A percentile compares a stretch with the other conserved stretches of the same genome.
These are phyloP conservation scores for Austrolebias charrua DNA, from an alignment of 2,797 vertebrate genomes.

Conservation along the genomic window DNA sequence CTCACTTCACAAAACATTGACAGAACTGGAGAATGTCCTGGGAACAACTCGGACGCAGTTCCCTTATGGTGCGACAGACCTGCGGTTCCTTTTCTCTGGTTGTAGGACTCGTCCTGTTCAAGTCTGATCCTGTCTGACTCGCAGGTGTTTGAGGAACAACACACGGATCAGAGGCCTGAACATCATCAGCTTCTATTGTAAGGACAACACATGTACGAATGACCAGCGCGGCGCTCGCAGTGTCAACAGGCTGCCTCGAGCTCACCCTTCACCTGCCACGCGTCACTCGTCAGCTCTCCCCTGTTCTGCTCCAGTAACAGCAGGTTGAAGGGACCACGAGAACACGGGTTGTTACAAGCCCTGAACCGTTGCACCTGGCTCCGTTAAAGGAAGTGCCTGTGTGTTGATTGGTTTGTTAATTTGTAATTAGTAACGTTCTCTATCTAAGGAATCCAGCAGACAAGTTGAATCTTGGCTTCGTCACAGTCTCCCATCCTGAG, in stretches of 20 bases:
- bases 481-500: too few relatives aligned
- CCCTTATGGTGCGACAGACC: not conserved
- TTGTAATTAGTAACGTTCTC: too few relatives aligned
- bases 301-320: not conserved
- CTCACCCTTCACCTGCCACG: slow-evolving; percentile 39
- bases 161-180: not conserved
- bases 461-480: too few relatives aligned
- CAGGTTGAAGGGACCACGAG: not conserved
- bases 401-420: too few relatives aligned
- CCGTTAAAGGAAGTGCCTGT: too few relatives aligned
- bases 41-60: too few relatives aligned
- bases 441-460: too few relatives aligned
- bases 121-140: not conserved
- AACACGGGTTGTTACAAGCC: too few relatives aligned
- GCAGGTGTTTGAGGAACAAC: slow-evolving; percentile 24
- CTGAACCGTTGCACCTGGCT: too few relatives aligned
- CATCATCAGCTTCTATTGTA: slow-evolving; percentile 37
- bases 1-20: slow-evolving; percentile 49
- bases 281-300: not conserved
- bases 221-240: slow-evolving; percentile 19
- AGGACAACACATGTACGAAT: slow-evolving; percentile 34
- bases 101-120: too few relatives aligned
- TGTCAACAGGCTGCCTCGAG: slow-evolving; percentile 40
- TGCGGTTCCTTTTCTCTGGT: too few relatives aligned
- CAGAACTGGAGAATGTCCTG: slow-evolving; percentile 6